Percentiles rank a stretch among this genome's conserved stretches.
Conservation (phyloP, 1,140 invertebrate species). For the silkworm (Bombyx mori) region ASM3026992v2 NC_085128.1:6407501-6408000, state of each 20-base stretch:
- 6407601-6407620: background rate
- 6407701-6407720: conserved; percentile 27
- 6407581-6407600: background rate
- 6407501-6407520: conserved; percentile 3
- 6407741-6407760: conserved; percentile 5
- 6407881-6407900: conserved; percentile 22
- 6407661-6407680: conserved; percentile 28
- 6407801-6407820: conserved; percentile 24
- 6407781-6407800: conserved; percentile 1
- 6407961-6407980: conserved; percentile 28
- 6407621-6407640: background rate
- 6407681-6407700: conserved; percentile 25
- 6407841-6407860: conserved; percentile 24
- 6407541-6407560: conserved; percentile 28
- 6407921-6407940: conserved; percentile 38
- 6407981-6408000: conserved; percentile 34
- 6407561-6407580: conserved; percentile 25
- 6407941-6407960: conserved; percentile 29
- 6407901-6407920: conserved; percentile 30
- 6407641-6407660: background rate
- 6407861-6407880: conserved; percentile 39
- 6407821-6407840: conserved; percentile 31
- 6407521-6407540: conserved; percentile 26
- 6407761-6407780: conserved; percentile 5
- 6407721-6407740: conserved; percentile 16